Evolutionary conservation across 2,113 vertebrate species (phyloP).

Genomic region (Onychorhynchus coronatus): DNA sequence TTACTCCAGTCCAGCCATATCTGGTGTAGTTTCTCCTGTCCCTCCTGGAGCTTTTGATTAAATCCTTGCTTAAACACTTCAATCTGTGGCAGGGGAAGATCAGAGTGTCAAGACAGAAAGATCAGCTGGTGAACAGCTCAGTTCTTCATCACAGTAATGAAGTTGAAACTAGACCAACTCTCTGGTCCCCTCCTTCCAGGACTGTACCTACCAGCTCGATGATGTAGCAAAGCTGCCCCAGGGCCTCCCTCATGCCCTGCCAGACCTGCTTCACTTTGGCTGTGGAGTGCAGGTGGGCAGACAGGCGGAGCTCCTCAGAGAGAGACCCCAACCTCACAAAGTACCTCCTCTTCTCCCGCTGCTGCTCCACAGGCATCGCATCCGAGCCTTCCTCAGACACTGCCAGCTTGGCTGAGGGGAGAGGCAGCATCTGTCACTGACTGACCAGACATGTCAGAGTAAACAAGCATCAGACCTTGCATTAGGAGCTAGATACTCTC

Average conservation of each 20-base stretch:
- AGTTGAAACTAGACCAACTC: fast-evolving
- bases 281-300: slow-evolving; percentile 76
- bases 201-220: slow-evolving; percentile 80
- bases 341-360: neutral
- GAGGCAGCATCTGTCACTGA: neutral
- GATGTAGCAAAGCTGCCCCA: slow-evolving; percentile 77
- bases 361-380: neutral
- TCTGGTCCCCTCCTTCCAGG: neutral
- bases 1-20: slow-evolving; percentile 83
- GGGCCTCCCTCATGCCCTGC: slow-evolving; percentile 65
- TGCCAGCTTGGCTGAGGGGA: slow-evolving; percentile 11
- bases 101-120: neutral
- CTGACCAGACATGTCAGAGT: neutral
- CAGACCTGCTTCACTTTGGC: slow-evolving; percentile 69
- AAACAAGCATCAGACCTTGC: neutral
- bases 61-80: slow-evolving; percentile 71
- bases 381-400: neutral
- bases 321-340: slow-evolving; percentile 73
- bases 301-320: slow-evolving; percentile 59
- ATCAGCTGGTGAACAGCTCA: neutral
- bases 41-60: slow-evolving; percentile 75
- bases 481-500: neutral
- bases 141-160: neutral
- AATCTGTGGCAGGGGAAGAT: neutral
- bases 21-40: slow-evolving; percentile 77